Conservation (phyloP, 2,797 vertebrate genomes). For the Tachyglossus aculeatus region DNA sequence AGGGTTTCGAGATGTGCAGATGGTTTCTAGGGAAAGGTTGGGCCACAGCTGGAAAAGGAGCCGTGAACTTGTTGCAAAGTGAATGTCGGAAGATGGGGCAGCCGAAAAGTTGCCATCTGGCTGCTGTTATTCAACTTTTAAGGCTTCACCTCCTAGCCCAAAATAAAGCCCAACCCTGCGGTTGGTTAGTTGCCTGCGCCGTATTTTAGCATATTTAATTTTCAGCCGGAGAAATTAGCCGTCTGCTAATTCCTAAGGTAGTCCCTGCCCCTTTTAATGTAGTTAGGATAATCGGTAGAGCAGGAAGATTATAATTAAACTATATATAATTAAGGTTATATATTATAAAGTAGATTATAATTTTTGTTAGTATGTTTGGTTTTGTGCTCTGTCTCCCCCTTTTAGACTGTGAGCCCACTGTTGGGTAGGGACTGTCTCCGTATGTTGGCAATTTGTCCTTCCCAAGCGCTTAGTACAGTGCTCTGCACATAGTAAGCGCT, state of each 20-base stretch:
- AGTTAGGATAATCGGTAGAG: conserved; percentile 26
- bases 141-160: not conserved
- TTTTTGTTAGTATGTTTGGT: no score
- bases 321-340: no score
- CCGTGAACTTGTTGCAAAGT: conserved; percentile 47
- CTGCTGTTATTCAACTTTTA: conserved; percentile 20
- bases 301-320: conserved; percentile 20
- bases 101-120: conserved; percentile 62
- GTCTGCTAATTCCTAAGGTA: conserved; percentile 16
- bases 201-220: conserved; percentile 15
- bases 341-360: no score
- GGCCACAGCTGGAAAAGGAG: conserved; percentile 12
- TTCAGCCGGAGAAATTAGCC: conserved; percentile 15
- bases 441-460: no score
- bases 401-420: no score
- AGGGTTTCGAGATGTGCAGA: conserved; percentile 2
- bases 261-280: conserved; percentile 41
- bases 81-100: conserved; percentile 14
- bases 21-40: conserved; percentile 26
- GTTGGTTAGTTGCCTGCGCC: not conserved
- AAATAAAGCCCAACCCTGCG: no score
- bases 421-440: no score
- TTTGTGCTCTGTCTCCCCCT: no score
- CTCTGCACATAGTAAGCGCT: no score
- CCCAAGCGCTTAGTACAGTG: no score